phyloP scores from a whole-genome alignment of 37 sponge, comb jelly and placozoan species.

The Cladorhizidae sp. region DNA sequence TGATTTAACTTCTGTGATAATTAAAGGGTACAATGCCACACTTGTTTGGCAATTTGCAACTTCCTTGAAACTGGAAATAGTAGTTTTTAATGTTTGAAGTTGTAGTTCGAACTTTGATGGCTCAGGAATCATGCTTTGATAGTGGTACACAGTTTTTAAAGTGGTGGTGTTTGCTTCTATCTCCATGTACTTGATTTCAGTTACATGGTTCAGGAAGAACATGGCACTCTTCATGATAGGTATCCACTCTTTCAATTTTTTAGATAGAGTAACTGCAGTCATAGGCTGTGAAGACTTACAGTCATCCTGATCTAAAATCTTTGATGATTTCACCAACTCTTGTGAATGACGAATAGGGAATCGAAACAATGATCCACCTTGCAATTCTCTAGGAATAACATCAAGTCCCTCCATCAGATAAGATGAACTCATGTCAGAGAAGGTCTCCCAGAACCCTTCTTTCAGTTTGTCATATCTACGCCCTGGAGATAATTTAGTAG shows the following conservation, averaged over 20 bases:
- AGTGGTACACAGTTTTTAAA: not conserved
- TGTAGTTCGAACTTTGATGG: not conserved
- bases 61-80: not conserved
- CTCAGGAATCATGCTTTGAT: not conserved
- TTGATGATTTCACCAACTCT: slow-evolving; percentile 14
- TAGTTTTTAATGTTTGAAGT: not conserved
- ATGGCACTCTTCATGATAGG: slow-evolving; percentile 38
- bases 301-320: slow-evolving; percentile 31
- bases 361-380: slow-evolving; percentile 65
- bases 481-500: slow-evolving; percentile 34
- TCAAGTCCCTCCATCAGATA: slow-evolving; percentile 28
- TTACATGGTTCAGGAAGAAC: slow-evolving; percentile 51
- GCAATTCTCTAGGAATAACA: slow-evolving; percentile 19
- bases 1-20: not conserved
- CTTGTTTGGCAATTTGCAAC: not conserved
- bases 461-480: slow-evolving; percentile 24
- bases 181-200: slow-evolving; percentile 31
- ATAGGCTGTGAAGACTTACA: slow-evolving; percentile 15
- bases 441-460: slow-evolving; percentile 38
- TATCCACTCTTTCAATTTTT: slow-evolving; percentile 24
- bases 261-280: slow-evolving; percentile 11
- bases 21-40: slow-evolving; percentile 19
- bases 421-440: slow-evolving; percentile 47
- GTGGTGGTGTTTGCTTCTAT: slow-evolving; percentile 6
- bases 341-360: slow-evolving; percentile 55